Evolutionary conservation across 2,113 vertebrate genomes (phyloP), one percentile per base, ranked within the genome.

Genomic region (Sterrhoptilus dennistouni): DNA sequence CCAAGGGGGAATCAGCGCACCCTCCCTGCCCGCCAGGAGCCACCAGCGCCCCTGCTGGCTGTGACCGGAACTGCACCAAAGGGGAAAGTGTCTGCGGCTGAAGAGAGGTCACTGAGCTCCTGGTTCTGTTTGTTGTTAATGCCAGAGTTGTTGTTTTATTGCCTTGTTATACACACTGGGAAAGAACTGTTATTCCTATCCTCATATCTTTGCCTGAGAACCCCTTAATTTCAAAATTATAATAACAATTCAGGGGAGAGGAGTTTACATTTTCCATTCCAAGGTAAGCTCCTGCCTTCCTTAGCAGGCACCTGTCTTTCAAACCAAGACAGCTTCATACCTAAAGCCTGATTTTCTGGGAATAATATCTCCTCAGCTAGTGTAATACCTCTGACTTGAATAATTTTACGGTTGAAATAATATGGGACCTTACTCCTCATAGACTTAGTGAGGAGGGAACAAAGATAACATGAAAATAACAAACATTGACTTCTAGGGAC

Each of bases 11-110:
- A 14, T 53, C 69, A 40, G 0, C 4, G 1, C 35, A 14, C 28
- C 36, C 3, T 11, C 50, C 15, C 69, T 9, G 36, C 50, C 69
- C 6, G 8, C 50, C 8, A 3, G 28, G 6, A 53, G 36, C 28
- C 36, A 25, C 3, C 69, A 72, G 50, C 22, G 17, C 29, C 22
- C 52, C 69, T 27, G 12, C 16, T 1, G 50, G 50, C 38, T 2
- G 9, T 6, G 16, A 5, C 4, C 1, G 2, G 50, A n/a, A 42
- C 38, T n/a, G 69, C 69, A 11, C 12, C 11, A 1, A 7, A 8
- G 17, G 50, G 69, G 36, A 20, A 24, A 14, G 36, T 1, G 2
- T 22, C 36, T 1, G 6, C 1, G 2, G 29, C 50, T 4, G 1
- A 25, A 36, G 3, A 6, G 15, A 16, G 29, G 35, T 11, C 21